Percentiles rank a stretch among this genome's conserved stretches.
These are phyloP conservation scores for Muschampia plurimacula DNA, from an alignment of 2,888 invertebrate species.

Conservation along the genomic window DNA sequence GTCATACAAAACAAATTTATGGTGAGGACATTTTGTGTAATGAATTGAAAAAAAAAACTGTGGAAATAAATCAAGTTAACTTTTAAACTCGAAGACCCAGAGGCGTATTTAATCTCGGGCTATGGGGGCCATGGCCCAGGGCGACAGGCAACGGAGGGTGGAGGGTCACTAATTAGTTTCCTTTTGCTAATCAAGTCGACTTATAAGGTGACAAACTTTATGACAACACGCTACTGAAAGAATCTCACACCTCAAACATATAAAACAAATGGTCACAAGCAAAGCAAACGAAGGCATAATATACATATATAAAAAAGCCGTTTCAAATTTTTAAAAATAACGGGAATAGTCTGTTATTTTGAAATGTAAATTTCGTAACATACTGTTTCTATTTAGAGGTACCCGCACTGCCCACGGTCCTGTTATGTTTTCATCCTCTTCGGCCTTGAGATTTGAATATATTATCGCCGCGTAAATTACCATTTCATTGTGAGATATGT, in stretches of 20 bases:
- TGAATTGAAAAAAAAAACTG: background rate
- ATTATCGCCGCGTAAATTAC: background rate
- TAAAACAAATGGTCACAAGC: too few species aligned
- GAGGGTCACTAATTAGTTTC: too few species aligned
- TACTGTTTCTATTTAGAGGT: background rate
- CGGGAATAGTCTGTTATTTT: background rate
- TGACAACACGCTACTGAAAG: too few species aligned
- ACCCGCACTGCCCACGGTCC: background rate
- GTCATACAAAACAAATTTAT: conserved; percentile 17
- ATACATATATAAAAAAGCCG: too few species aligned
- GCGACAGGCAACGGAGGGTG: too few species aligned
- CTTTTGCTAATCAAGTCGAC: too few species aligned
- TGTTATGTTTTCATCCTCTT: background rate
- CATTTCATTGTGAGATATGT: background rate
- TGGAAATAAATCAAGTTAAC: background rate
- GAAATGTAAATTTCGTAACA: background rate
- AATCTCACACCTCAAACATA: too few species aligned
- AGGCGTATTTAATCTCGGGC: background rate
- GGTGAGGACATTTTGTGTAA: background rate
- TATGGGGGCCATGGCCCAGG: background rate
- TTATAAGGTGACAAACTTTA: too few species aligned
- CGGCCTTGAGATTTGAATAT: background rate
- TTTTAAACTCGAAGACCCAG: background rate
- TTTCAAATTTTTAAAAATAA: too few species aligned
- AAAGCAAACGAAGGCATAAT: too few species aligned